These are phyloP conservation scores for Hyla sarda DNA, from an alignment of 2,113 vertebrate genomes.

Conservation along the genomic window DNA sequence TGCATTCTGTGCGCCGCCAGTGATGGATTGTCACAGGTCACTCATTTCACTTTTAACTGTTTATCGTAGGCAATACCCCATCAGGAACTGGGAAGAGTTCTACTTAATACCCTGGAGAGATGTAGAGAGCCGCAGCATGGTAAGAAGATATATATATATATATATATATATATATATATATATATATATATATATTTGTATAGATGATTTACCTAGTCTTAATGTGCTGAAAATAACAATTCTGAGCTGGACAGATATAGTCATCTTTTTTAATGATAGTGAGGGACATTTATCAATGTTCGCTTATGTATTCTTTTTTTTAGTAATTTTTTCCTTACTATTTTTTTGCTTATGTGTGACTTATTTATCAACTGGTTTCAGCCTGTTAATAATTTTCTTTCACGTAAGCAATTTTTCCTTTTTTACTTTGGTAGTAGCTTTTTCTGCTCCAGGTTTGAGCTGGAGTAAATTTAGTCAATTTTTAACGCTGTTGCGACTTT, in stretches of 20 bases:
- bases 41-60: constrained; percentile 37
- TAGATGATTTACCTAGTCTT: neutral
- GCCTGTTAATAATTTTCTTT: too few relatives aligned
- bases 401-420: too few relatives aligned
- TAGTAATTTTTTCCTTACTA: too few relatives aligned
- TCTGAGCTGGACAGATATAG: neutral
- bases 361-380: too few relatives aligned
- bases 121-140: constrained; percentile 81
- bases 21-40: constrained; percentile 4
- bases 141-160: constrained; percentile 66
- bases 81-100: constrained; percentile 87
- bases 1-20: neutral
- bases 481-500: too few relatives aligned
- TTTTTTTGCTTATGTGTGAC: too few relatives aligned
- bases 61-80: constrained; percentile 84
- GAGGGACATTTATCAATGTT: too few relatives aligned
- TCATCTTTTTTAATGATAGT: neutral
- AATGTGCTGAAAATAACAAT: neutral
- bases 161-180: too few relatives aligned
- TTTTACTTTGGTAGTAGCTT: too few relatives aligned
- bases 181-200: neutral
- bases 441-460: too few relatives aligned
- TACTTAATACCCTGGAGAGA: constrained; percentile 89
- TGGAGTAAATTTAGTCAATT: too few relatives aligned
- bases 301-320: too few relatives aligned